phyloP scores from a whole-genome alignment of 2,888 invertebrate species.

The Monochamus alternatus region DNA sequence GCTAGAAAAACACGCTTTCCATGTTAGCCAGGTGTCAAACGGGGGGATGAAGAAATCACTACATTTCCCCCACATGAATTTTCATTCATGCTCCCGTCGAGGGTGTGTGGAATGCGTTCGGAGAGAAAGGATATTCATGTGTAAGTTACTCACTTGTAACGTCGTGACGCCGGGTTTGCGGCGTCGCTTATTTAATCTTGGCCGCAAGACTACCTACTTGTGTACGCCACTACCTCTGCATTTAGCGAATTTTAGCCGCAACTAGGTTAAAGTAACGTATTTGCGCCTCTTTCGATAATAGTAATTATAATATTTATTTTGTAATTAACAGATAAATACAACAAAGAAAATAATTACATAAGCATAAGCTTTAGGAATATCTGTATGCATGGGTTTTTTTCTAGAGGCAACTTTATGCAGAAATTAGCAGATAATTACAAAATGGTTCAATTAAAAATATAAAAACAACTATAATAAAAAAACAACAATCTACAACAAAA shows the following conservation, averaged over 20 bases:
- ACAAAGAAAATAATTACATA: no score
- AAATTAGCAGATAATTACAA: no score
- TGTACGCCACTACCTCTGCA: constrained; percentile 46
- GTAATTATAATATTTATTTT: neutral
- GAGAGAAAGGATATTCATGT: constrained; percentile 34
- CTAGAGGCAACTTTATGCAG: no score
- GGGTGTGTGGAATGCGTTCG: constrained; percentile 49
- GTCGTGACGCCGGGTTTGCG: constrained; percentile 50
- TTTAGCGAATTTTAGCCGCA: constrained; percentile 39
- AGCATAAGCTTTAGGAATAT: no score
- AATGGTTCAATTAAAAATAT: no score
- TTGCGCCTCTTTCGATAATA: neutral
- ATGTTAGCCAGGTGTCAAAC: constrained; percentile 41
- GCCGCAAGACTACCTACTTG: constrained; percentile 52
- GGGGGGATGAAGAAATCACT: constrained; percentile 45
- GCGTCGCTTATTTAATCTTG: constrained; percentile 53
- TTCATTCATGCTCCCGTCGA: constrained; percentile 52
- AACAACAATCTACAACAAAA: no score
- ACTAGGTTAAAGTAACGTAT: constrained; percentile 33
- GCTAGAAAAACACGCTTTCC: neutral
- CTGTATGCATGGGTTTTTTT: no score
- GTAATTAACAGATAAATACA: no score
- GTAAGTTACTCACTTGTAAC: constrained; percentile 37
- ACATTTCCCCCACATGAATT: constrained; percentile 50
- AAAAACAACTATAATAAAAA: no score